Evolutionary conservation across 2,888 invertebrate genomes (phyloP), one percentile per base, ranked within the genome.

Genomic region (Tetheella fluctuosa): DNA sequence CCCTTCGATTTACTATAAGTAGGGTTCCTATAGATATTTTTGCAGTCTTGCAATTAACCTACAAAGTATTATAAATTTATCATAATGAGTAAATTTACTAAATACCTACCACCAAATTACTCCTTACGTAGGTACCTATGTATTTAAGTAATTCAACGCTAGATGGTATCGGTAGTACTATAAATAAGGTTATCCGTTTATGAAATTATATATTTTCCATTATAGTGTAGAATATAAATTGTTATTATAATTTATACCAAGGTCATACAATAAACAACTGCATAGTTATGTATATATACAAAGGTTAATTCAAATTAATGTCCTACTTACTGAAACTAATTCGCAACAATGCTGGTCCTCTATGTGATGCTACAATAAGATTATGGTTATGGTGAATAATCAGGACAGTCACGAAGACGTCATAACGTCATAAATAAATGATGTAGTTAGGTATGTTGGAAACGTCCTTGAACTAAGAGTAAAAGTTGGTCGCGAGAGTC

Each of bases 401-500:
- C 7, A 23, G 17, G 52, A 13, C 28, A 52, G 52, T 20, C 25
- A 17, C 34, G 30, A 30, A 12, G 30, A 52, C 8, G 28, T 34
- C 17, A 57, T 53, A 59, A 55, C 48, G 52, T 64, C 48, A 64
- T 48, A 64, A 59, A 55, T 63, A 59, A 25, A 37, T 15, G 10
- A 37, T 13, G 37, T 3, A n/a, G 39, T 39, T 68, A 55, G 60
- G 58, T 52, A 54, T 54, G 56, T 37, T 71, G 71, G 77, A 79
- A 76, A 64, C 64, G 77, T 60, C 84, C 85, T 83, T 86, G 84
- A 80, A 79, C 76, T 71, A 63, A 65, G 62, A 74, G 77, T 80
- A 77, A 84, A 81, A 82, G 83, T 80, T 61, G 76, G 74, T 74
- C 74, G 71, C 71, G 72, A 74, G 69, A 70, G 59, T 63, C 64